Conservation (phyloP, 2,113 vertebrate genomes). For the Prochilodus magdalenae region DNA sequence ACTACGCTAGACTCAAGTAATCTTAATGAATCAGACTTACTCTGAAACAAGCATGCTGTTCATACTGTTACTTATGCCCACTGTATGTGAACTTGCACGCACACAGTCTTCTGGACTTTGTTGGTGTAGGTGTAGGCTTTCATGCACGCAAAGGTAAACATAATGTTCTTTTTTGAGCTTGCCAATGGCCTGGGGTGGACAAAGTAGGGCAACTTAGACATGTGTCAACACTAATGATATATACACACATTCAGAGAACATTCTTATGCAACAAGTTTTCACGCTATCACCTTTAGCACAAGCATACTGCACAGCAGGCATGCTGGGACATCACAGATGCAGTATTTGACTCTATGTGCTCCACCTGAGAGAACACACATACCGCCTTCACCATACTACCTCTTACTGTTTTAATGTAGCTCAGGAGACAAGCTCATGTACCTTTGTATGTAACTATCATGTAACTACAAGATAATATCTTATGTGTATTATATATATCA, state of each 20-base stretch:
- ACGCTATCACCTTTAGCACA: neutral
- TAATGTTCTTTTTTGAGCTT: too few species aligned
- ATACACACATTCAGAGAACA: slow-evolving; percentile 14
- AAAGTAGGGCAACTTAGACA: neutral
- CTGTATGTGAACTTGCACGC: neutral
- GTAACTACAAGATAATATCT: too few species aligned
- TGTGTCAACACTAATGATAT: neutral
- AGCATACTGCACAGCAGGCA: neutral
- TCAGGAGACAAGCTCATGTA: too few species aligned
- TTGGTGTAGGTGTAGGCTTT: neutral
- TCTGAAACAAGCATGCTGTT: neutral
- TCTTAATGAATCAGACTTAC: neutral
- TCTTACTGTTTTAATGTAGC: too few species aligned
- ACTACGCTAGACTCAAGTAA: slow-evolving; percentile 25
- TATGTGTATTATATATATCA: too few species aligned
- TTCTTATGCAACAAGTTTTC: neutral
- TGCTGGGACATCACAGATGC: neutral
- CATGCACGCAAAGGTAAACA: neutral
- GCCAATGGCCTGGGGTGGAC: neutral
- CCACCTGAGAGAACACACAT: neutral
- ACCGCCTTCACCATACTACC: too few species aligned
- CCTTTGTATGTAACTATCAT: too few species aligned
- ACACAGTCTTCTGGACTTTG: neutral
- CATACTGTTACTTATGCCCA: neutral
- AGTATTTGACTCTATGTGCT: neutral